Conservation (phyloP, 2,888 invertebrate genomes). For the Cheilosia pagana region DNA sequence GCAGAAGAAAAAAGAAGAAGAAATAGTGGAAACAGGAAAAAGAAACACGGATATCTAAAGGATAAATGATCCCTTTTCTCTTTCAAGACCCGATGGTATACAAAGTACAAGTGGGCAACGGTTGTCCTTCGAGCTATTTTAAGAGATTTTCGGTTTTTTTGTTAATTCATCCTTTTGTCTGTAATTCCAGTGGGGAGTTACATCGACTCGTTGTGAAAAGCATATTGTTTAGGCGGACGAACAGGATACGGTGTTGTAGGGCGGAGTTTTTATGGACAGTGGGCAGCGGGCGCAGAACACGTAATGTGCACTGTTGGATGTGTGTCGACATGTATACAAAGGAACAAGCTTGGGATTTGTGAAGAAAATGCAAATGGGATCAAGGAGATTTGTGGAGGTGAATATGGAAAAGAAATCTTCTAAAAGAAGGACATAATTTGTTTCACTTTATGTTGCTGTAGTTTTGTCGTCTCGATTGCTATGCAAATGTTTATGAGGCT, state of each 20-base stretch:
- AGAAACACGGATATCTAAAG: constrained; percentile 57
- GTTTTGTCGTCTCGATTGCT: neutral
- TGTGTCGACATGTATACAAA: constrained; percentile 26
- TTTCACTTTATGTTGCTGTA: neutral
- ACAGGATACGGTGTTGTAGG: constrained; percentile 4
- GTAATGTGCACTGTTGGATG: constrained; percentile 17
- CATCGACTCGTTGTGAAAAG: constrained; percentile 14
- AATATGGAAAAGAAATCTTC: neutral
- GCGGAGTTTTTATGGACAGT: constrained; percentile 40
- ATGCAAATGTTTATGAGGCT: neutral
- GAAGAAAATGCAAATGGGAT: neutral
- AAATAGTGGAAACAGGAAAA: constrained; percentile 1
- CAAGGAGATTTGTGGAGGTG: neutral
- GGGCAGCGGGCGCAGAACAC: constrained; percentile 8
- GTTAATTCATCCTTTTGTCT: constrained; percentile 36
- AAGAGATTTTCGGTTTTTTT: constrained; percentile 22
- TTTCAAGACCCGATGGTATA: constrained; percentile 23
- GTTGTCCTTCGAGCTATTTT: constrained; percentile 27
- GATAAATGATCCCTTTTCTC: constrained; percentile 50
- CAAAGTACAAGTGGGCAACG: constrained; percentile 19
- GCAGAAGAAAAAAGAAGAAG: neutral
- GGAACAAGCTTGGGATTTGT: neutral
- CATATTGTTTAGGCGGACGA: constrained; percentile 47
- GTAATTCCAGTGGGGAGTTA: constrained; percentile 28
- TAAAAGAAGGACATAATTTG: neutral